Conservation (phyloP, 2,888 invertebrate species). For the Therioaphis trifolii region DNA sequence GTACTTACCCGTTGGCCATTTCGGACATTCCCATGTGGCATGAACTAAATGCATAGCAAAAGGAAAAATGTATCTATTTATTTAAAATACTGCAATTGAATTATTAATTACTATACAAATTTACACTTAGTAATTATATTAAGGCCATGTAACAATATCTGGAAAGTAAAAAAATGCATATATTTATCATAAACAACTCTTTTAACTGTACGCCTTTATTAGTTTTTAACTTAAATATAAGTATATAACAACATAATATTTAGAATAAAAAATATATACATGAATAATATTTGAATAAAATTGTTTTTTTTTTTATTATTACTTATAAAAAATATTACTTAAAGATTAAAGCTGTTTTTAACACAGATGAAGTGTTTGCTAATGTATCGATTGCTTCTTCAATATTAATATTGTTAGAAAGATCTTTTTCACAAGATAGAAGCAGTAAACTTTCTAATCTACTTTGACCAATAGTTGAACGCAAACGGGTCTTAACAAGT, state of each 20-base stretch:
- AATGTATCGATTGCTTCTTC: conserved; percentile 1
- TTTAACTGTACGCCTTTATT: too few relatives aligned
- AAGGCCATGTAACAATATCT: not conserved
- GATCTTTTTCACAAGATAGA: conserved; percentile 27
- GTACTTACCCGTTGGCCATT: too few relatives aligned
- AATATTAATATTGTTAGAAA: not conserved
- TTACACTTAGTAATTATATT: not conserved
- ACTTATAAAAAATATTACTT: conserved; percentile 2
- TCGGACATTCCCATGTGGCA: too few relatives aligned
- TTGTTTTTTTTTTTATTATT: not conserved
- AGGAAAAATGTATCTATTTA: too few relatives aligned
- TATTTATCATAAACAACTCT: not conserved
- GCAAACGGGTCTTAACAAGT: not conserved
- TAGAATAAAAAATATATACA: not conserved
- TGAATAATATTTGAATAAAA: not conserved
- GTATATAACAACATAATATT: not conserved
- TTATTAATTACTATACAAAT: conserved; percentile 17
- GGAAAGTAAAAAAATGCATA: conserved; percentile 2
- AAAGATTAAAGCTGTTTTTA: not conserved
- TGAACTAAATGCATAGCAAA: too few relatives aligned
- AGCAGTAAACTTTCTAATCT: not conserved
- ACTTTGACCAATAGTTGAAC: conserved; percentile 1
- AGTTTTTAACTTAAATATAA: not conserved
- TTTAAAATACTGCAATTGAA: conserved; percentile 9
- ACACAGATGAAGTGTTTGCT: not conserved